Evolutionary conservation across 2,888 invertebrate genomes (phyloP), one percentile per base, ranked within the genome.

Genomic region (Thereva nobilitata): DNA sequence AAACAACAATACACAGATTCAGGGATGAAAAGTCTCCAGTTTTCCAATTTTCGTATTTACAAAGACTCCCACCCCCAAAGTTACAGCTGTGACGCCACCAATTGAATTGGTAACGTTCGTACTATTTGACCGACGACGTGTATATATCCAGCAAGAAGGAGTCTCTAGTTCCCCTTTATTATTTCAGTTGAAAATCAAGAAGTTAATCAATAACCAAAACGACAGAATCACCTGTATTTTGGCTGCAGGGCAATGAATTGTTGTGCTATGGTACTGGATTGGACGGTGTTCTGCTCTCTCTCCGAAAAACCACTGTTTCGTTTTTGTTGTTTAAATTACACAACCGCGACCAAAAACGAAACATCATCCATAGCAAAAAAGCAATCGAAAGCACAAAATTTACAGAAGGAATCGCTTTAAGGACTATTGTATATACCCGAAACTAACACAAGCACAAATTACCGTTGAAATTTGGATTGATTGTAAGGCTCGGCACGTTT

Each of bases 121-220:
- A 23, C 23, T 23, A 23, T 23, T 23, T 23, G 23, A 23, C 23
- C 23, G 23, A 23, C 23, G 23, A 23, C 34, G 40, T 34, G 50
- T 41, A 35, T 23, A 10, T 45, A 59, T 59, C 41, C 37, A 42
- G 42, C 37, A 41, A 23, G 55, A 23, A 41, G 41, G 41, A 52
- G 47, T 34, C 59, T 38, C 12, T 34, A 12, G 47, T 59, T 63
- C 50, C 50, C 63, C 50, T 50, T 63, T 41, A 50, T 37, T 50
- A 50, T 63, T 63, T 50, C 52, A 63, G 12, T 50, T 34, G 50
- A 40, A 63, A 63, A 63, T 63, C 52, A 50, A 50, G 50, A 63
- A 63, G 63, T 63, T 63, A 63, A 63, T 63, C 63, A 63, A 65
- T 65, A 55, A 47, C 47, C 10, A 54, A 23, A 54, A 38, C 47